Conservation (phyloP, 2,797 vertebrate species). For the Pantherophis vulpinus region DNA sequence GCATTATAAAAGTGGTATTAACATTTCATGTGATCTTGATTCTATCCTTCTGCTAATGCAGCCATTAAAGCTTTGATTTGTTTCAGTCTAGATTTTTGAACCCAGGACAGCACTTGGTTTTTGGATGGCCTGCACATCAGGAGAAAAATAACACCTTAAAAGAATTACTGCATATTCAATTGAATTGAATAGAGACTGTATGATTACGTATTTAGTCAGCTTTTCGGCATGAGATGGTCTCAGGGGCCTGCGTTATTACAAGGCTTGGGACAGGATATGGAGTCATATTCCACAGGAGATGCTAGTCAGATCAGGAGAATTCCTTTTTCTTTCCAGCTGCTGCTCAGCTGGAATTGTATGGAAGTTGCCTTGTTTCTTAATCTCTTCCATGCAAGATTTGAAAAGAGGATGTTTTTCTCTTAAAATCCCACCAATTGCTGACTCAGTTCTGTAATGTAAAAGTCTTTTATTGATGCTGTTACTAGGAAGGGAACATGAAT, state of each 20-base stretch:
- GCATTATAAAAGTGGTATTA: too few species aligned
- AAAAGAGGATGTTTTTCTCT: neutral
- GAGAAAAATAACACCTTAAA: neutral
- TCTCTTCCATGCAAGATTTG: neutral
- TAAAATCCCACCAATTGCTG: slow-evolving; percentile 5
- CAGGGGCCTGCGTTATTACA: neutral
- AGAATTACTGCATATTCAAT: neutral
- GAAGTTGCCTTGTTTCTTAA: neutral
- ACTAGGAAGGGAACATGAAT: neutral
- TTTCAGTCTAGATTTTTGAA: neutral
- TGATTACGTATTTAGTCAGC: neutral
- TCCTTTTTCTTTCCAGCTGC: neutral
- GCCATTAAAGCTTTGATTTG: neutral
- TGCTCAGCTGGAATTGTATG: neutral
- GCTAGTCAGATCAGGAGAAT: neutral
- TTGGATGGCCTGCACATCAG: neutral
- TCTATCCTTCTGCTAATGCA: too few species aligned
- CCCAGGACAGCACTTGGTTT: neutral
- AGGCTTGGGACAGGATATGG: neutral
- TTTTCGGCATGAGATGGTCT: neutral
- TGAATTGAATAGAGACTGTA: neutral
- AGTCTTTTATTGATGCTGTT: neutral
- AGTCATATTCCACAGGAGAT: slow-evolving; percentile 3
- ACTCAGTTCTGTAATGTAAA: slow-evolving; percentile 1
- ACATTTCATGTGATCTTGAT: too few species aligned